Evolutionary conservation across 2,113 vertebrate genomes (phyloP).

Genomic region (Abramis brama): DNA sequence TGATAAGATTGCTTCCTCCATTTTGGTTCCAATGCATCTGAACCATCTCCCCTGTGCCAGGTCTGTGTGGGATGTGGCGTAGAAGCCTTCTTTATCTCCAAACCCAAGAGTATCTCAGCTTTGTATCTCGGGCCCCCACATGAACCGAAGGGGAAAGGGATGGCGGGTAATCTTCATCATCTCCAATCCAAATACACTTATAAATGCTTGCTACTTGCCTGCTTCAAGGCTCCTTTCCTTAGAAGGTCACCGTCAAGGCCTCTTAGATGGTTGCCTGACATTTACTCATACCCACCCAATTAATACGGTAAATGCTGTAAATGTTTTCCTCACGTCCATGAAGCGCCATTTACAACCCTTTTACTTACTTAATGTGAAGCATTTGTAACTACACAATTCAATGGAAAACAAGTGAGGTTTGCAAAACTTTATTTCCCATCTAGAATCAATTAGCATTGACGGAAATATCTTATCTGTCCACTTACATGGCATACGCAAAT

Average conservation of each 20-base stretch:
- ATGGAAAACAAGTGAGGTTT: too few relatives aligned
- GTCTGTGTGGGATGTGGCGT: conserved; percentile 59
- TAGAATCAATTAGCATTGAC: too few relatives aligned
- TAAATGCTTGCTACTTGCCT: neutral
- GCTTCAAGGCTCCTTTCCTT: neutral
- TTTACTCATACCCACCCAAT: neutral
- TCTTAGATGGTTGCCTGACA: neutral
- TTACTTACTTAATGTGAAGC: neutral
- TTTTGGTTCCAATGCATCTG: conserved; percentile 60
- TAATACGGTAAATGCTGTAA: neutral
- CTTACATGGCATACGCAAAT: too few relatives aligned
- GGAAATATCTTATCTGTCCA: too few relatives aligned
- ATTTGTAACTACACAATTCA: neutral
- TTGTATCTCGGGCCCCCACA: conserved; percentile 32
- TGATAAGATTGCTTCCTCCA: conserved; percentile 68
- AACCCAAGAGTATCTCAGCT: conserved; percentile 38
- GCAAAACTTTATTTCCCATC: too few relatives aligned
- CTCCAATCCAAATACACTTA: conserved; percentile 12
- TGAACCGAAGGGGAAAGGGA: conserved; percentile 13
- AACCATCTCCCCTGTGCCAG: conserved; percentile 49
- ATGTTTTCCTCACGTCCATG: neutral
- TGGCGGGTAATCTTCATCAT: conserved; percentile 1
- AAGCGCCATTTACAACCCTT: neutral
- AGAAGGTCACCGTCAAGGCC: conserved; percentile 16
- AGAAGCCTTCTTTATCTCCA: conserved; percentile 30